These are phyloP conservation scores for Stegodyphus dumicola DNA, from an alignment of 1,140 invertebrate genomes.

Conservation along the genomic window DNA sequence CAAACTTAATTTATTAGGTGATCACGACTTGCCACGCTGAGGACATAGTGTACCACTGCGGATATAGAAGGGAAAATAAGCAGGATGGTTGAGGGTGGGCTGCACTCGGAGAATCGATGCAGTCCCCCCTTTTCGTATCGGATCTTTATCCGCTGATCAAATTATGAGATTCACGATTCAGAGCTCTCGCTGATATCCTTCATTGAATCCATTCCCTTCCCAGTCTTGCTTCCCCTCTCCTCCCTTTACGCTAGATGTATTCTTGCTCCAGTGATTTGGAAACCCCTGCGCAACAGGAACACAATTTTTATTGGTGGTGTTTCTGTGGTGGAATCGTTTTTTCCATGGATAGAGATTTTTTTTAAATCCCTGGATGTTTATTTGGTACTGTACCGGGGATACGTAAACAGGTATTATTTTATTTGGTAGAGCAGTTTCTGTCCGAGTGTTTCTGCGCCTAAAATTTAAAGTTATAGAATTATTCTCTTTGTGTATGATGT, in stretches of 20 bases:
- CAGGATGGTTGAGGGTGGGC: neutral
- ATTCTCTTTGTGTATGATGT: no score
- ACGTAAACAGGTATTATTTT: neutral
- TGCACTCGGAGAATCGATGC: conserved; percentile 28
- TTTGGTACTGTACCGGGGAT: conserved; percentile 9
- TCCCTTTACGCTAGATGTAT: conserved; percentile 21
- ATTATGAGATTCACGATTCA: conserved; percentile 57
- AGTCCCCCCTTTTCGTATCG: conserved; percentile 13
- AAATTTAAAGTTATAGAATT: no score
- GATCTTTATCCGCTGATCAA: conserved; percentile 56
- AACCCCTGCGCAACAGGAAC: conserved; percentile 50
- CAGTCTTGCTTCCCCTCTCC: neutral
- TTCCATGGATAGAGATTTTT: neutral
- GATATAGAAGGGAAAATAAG: conserved; percentile 38
- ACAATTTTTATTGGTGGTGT: conserved; percentile 42
- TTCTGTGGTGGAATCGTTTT: conserved; percentile 3
- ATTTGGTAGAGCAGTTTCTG: neutral
- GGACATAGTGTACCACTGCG: no score
- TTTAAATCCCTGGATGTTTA: conserved; percentile 29
- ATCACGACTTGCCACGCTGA: conserved; percentile 22
- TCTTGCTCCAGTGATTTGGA: conserved; percentile 50
- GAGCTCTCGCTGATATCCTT: conserved; percentile 39
- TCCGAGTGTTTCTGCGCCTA: no score
- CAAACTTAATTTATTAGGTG: conserved; percentile 54
- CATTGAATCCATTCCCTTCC: conserved; percentile 39